phyloP scores from a whole-genome alignment of 2,797 vertebrate species.

The Zalophus californianus region DNA sequence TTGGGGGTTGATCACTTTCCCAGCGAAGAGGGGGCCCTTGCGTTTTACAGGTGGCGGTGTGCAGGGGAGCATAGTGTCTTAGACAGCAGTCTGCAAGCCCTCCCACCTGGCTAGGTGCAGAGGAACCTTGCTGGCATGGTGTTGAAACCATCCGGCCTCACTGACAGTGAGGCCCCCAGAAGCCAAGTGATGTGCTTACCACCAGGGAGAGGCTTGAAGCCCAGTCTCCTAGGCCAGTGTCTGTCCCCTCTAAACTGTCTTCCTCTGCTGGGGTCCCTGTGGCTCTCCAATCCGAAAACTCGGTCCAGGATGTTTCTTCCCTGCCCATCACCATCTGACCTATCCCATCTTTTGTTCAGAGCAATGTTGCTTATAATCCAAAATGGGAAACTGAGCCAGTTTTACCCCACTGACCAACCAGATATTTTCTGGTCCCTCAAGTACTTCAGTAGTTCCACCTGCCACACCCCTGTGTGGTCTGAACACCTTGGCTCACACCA shows the following conservation, averaged over 20 bases:
- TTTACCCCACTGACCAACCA: not conserved
- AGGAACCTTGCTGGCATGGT: not conserved
- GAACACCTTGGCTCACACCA: slow-evolving; percentile 41
- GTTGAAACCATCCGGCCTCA: not conserved
- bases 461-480: not conserved
- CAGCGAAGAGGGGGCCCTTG: slow-evolving; percentile 9
- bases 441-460: not conserved
- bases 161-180: not conserved
- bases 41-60: not conserved
- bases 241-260: slow-evolving; percentile 31
- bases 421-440: not conserved
- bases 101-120: not conserved
- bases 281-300: slow-evolving; percentile 22
- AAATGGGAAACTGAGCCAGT: not conserved
- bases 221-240: not conserved
- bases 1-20: slow-evolving; percentile 62
- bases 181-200: not conserved
- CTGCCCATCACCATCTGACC: not conserved
- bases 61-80: not conserved
- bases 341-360: not conserved
- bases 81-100: not conserved
- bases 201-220: not conserved
- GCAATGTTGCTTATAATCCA: not conserved
- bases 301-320: slow-evolving; percentile 16
- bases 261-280: slow-evolving; percentile 31